Conservation (phyloP, 2,113 vertebrate species). For the Charina bottae region DNA sequence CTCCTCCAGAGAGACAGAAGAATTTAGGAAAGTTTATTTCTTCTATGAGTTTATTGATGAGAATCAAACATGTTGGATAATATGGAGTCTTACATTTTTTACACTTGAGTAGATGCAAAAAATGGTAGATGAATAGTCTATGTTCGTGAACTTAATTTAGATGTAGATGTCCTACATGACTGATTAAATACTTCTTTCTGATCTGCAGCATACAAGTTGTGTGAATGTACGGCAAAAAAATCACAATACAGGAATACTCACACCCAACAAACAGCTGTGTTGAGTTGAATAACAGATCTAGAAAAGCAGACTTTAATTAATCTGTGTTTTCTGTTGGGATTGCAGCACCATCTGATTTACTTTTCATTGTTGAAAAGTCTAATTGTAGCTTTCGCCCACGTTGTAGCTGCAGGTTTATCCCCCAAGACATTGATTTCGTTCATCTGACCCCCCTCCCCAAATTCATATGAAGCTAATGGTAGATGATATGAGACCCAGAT, state of each 20-base stretch:
- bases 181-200: conserved; percentile 51
- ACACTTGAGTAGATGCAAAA: neutral
- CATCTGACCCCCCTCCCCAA: conserved; percentile 48
- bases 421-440: conserved; percentile 65
- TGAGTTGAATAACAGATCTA: conserved; percentile 81
- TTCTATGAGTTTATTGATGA: neutral
- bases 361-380: conserved; percentile 76
- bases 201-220: conserved; percentile 36
- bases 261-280: conserved; percentile 69
- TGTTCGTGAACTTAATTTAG: conserved; percentile 3
- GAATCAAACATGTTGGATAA: neutral
- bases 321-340: conserved; percentile 80
- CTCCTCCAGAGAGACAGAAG: neutral
- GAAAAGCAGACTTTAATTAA: conserved; percentile 81
- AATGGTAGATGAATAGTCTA: neutral
- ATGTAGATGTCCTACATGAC: conserved; percentile 9
- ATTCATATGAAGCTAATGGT: conserved; percentile 31
- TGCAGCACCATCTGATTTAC: conserved; percentile 78
- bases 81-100: neutral
- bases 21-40: neutral
- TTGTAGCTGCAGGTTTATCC: conserved; percentile 70
- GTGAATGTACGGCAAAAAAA: conserved; percentile 59
- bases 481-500: conserved; percentile 16
- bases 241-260: conserved; percentile 72
- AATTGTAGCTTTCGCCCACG: conserved; percentile 71